phyloP scores from a whole-genome alignment of 2,113 vertebrate species.

The Recurvirostra avosetta region DNA sequence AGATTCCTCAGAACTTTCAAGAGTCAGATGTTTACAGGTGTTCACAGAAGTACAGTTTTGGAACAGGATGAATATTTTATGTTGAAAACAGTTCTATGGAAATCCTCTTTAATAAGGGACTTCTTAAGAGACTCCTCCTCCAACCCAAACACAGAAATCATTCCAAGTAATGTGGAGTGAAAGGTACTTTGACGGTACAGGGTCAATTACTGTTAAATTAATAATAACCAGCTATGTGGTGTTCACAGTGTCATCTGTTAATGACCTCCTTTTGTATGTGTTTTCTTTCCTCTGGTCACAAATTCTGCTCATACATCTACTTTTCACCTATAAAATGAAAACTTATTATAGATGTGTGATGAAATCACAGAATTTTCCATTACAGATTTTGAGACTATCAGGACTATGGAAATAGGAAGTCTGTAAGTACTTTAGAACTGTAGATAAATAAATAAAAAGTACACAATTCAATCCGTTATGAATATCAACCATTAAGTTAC shows the following conservation, averaged over 20 bases:
- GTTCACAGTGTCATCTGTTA: not conserved
- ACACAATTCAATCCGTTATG: not conserved
- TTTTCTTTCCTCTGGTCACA: not conserved
- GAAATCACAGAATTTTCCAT: not conserved
- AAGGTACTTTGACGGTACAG: not conserved
- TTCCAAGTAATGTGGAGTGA: not conserved
- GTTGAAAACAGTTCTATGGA: not conserved
- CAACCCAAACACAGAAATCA: not conserved
- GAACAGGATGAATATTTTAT: not conserved
- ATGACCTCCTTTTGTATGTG: not conserved
- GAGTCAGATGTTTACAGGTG: not conserved
- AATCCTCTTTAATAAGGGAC: not conserved
- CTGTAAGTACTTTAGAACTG: not conserved
- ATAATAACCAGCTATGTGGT: not conserved
- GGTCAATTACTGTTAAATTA: not conserved
- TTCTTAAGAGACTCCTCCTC: rapidly evolving
- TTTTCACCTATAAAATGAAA: not conserved
- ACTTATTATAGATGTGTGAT: not conserved
- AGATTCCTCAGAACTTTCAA: not conserved
- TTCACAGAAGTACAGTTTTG: not conserved
- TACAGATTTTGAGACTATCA: not conserved
- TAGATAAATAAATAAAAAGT: not conserved
- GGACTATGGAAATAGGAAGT: not conserved
- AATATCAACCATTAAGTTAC: not conserved
- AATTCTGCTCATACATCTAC: not conserved